Base-by-base conservation (phyloP, 1,140 invertebrate genomes). In the Nylanderia fulva region DNA sequence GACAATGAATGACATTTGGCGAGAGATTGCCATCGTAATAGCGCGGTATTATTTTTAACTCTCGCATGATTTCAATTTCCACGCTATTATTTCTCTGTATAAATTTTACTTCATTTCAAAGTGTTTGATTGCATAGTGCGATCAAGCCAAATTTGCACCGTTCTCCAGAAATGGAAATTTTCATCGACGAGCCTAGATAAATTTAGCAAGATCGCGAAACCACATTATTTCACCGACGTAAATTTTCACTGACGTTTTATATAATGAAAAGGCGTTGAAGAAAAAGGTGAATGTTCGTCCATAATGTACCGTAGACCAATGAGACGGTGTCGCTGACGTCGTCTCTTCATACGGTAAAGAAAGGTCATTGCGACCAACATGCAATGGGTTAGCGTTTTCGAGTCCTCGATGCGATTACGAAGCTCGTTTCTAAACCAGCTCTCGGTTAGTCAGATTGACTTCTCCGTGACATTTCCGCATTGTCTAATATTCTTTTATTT, bases 391-490 rank as follows among this genome's bases (percentile, higher is more conserved):
- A 18, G 29, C 48, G 21, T 82, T 79, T 75, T 58, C 56, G 29
- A 54, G 64, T 66, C 33, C 39, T 69, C 52, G 29, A 71, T 21
- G 61, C 72, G 85, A 86, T 87, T 72, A 66, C 60, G 66, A 80
- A 66, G n/a, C 45, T 56, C 45, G 27, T 33, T 27, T 24, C 36
- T 87, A 27, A 84, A 83, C 64, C 69, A 87, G 45, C 61, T n/a
- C 61, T 77, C 69, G 60, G 58, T 75, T 71, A 75, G 52, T 74
- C 36, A 36, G 15, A 60, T 29, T 8, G 27, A 15, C 21, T 45
- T 45, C 4, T 9, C 8, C 15, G 9, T 27, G 2, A 39, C 75
- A 42, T 86, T 87, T 87, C 86, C 86, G 86, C 84, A 82, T 74
- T 86, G 75, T 60, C 29, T 33, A 33, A 36, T 68, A 21, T 56